Base-by-base conservation (phyloP, 1,140 invertebrate genomes). In the Ptiloglossa arizonensis region DNA sequence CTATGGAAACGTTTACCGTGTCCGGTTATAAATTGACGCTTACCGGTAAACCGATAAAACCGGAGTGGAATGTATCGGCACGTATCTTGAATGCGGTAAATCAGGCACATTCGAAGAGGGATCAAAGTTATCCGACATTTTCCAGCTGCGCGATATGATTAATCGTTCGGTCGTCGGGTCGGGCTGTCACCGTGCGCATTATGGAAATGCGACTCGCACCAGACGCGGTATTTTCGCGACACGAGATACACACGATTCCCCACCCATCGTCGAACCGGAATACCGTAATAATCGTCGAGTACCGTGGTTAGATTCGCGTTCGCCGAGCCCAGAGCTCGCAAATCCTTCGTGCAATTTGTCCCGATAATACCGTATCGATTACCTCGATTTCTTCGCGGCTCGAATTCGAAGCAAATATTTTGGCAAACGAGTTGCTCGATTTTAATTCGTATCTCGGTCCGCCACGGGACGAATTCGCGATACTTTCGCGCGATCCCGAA, bases 181-280 rank as follows among this genome's bases (percentile, higher is more conserved):
- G 69, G 48, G 32, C 35, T 82, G 66, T 79, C 52, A 22, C 41
- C 22, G 68, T 9, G 13, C 29, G 66, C 56, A 75, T 83, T 83
- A 83, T 83, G 81, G 67, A 81, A 83, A 78, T 78, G 56, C 41
- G 66, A 29, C 38, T 81, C 54, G 63, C n/a, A 50, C n/a, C 41
- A 46, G 32, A 32, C 11, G 22, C 50, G 38, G 64, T 82, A 71
- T 66, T 82, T 82, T 77, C 60, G 32, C 38, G 35, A 4, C 59
- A 24, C 59, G 32, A 5, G 56, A 59, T n/a, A 59, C 24, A 59
- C 56, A 35, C 56, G n/a, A 35, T n/a, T 9, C 38, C 59, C 35
- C 19, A 35, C 41, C n/a, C n/a, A n/a, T n/a, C n/a, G n/a, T n/a
- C 59, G 38, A 19, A n/a, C 59, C 44, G 29, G n/a, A 41, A 62